Evolutionary conservation across 2,113 vertebrate genomes (phyloP), one percentile per base, ranked within the genome.

Genomic region (Mormoops blainvillei): DNA sequence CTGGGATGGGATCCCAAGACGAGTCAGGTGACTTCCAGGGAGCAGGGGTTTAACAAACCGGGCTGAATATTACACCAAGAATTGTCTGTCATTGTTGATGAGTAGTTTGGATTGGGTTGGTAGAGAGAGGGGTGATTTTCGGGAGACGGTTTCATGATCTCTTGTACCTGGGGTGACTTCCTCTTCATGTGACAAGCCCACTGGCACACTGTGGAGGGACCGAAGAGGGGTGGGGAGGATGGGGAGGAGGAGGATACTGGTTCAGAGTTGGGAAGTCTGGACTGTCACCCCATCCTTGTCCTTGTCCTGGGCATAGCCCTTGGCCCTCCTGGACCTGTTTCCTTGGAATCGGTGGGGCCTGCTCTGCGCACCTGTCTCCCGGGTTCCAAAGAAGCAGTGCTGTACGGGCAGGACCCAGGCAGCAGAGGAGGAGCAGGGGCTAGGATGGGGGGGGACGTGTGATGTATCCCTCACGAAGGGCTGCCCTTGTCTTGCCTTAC

Each of bases 371-470:
- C 31, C 48, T 15, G 36, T 15, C 24, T 89, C 20, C 28, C 1
- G 0, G 76, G 14, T 43, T 56, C 18, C n/a, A 20, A 36, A 54
- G 86, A 67, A 65, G 86, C 33, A 16, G 41, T 6, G 10, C 56
- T 13, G 20, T 20, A 41, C 3, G 1, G 20, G n/a, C 38, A 16
- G 78, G 38, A 31, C 50, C 4, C 16, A 54, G 45, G 74, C 38
- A 58, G 24, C 1, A 7, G 19, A 61, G 36, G 48, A 10, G 31
- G 33, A 12, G 48, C 61, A 73, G 36, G 50, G 43, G 43, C 33
- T 3, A 3, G 31, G 90, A 18, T 6, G 0, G 43, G 54, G 43
- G 54, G 63, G 16, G 7, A 45, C 0, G 0, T 0, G 1, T 2
- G 38, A 26, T 0, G 2, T 19, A 2, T 4, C 26, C 10, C 41